Percentiles rank a stretch among this genome's conserved stretches.
phyloP scores from a whole-genome alignment of 2,113 vertebrate genomes.

The Ameiurus melas region DNA sequence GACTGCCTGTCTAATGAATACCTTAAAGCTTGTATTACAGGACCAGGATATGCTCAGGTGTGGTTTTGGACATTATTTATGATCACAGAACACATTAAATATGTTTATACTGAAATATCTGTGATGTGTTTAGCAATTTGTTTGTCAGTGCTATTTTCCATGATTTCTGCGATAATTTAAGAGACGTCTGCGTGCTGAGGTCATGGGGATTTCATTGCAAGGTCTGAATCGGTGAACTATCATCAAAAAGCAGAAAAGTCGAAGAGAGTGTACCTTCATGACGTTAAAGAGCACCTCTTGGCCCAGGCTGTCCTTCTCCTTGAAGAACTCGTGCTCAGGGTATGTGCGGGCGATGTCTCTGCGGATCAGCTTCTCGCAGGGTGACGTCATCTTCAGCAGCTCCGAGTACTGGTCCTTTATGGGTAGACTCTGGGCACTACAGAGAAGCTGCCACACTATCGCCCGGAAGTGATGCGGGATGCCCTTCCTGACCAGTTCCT shows the following conservation, averaged over 20 bases:
- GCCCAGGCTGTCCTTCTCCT: conserved; percentile 95
- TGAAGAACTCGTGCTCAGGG: conserved; percentile 98
- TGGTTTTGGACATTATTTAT: background rate
- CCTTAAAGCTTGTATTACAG: background rate
- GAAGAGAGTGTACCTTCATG: conserved; percentile 84
- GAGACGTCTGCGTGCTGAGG: background rate
- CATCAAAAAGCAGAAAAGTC: background rate
- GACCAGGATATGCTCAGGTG: background rate
- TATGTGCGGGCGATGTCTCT: conserved; percentile 98
- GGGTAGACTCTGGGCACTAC: conserved; percentile 92
- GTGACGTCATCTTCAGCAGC: conserved; percentile 97
- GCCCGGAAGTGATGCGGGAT: conserved; percentile 98
- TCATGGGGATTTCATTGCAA: background rate
- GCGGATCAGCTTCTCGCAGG: conserved; percentile 95
- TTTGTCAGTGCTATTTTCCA: background rate
- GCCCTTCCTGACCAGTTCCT: conserved; percentile 96
- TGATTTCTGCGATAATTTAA: background rate
- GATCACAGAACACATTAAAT: background rate
- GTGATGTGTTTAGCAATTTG: background rate
- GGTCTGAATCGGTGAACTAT: background rate
- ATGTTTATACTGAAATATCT: background rate
- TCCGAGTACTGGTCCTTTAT: conserved; percentile 99
- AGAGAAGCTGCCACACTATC: conserved; percentile 97
- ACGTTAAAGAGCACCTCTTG: conserved; percentile 99
- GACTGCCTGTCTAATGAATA: background rate